These are phyloP conservation scores for Urocolius indicus DNA, from an alignment of 2,113 vertebrate species.

Conservation along the genomic window DNA sequence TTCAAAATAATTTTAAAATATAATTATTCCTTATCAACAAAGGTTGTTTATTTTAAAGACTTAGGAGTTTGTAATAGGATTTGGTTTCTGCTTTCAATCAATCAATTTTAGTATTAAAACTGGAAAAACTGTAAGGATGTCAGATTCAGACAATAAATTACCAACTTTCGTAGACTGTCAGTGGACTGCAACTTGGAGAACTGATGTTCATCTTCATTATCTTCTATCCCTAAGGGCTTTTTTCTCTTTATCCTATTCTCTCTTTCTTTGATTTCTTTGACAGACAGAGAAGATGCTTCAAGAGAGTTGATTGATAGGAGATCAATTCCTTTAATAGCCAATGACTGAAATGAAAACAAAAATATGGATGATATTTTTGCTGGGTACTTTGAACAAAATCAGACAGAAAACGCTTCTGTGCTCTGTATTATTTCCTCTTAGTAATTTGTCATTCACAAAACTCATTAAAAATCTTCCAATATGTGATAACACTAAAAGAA, in stretches of 20 bases:
- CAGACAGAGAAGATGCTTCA: constrained; percentile 76
- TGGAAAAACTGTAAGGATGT: neutral
- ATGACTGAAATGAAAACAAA: constrained; percentile 66
- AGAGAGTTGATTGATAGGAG: constrained; percentile 77
- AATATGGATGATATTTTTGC: neutral
- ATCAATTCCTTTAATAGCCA: constrained; percentile 80
- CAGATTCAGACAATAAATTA: constrained; percentile 55
- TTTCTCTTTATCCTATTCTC: constrained; percentile 78
- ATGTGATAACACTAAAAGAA: neutral
- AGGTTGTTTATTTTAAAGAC: neutral
- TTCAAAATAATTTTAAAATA: neutral
- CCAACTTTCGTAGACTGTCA: constrained; percentile 77
- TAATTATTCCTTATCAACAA: neutral
- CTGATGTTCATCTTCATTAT: constrained; percentile 75
- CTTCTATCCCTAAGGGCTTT: constrained; percentile 76
- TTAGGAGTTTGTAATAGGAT: neutral
- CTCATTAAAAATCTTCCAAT: neutral
- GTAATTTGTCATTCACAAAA: neutral
- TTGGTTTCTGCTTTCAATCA: neutral
- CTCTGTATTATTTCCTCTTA: neutral
- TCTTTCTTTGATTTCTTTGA: constrained; percentile 76
- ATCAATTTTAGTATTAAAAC: neutral
- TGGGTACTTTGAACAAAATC: neutral
- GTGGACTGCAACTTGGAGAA: constrained; percentile 75
- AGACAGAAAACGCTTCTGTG: neutral